Evolutionary conservation across 2,113 vertebrate genomes (phyloP), one percentile per base, ranked within the genome.

Genomic region (Poeciliopsis retropinna): DNA sequence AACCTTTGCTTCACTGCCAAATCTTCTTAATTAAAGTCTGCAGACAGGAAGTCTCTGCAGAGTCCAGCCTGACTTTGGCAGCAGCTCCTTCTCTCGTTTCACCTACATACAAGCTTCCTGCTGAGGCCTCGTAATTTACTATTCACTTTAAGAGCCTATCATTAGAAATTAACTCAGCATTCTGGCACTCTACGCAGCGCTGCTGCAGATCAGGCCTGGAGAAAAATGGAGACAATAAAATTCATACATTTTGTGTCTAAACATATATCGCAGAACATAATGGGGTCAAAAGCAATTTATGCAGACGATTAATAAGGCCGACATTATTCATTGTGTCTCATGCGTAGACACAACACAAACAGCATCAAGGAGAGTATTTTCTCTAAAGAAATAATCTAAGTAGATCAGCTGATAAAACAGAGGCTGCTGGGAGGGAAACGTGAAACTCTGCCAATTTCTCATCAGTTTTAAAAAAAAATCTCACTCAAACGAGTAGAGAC

Each of bases 381-480:
- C 73, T 73, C 70, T 1, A 12, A 67, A 76, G 75, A 77, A 72
- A 75, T 75, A 61, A 84, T 31, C 68, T 82, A 85, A 84, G 79
- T 34, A 84, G 76, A 92, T 90, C 83, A 82, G 79, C 72, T 31
- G 31, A 82, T 87, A 84, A 88, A 90, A 85, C 66, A 62, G 73
- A 75, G 72, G 69, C 75, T 60, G 70, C 41, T 57, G 83, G 65
- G 75, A 78, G 44, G 78, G 79, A 82, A 89, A 89, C 80, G 82
- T 83, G 78, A 69, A 30, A 60, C 80, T 83, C 78, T 88, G 80
- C 80, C 85, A 86, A 67, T 85, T 83, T 67, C 64, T 85, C 89
- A 89, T 90, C 83, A 77, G 88, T 91, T 90, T 88, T 87, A 85
- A 86, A 84, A 47, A 84, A 47, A 84, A 47, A 93, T 91, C 78